Evolutionary conservation across 2,888 invertebrate genomes (phyloP), one percentile per base, ranked within the genome.

Genomic region (Pocota personata): DNA sequence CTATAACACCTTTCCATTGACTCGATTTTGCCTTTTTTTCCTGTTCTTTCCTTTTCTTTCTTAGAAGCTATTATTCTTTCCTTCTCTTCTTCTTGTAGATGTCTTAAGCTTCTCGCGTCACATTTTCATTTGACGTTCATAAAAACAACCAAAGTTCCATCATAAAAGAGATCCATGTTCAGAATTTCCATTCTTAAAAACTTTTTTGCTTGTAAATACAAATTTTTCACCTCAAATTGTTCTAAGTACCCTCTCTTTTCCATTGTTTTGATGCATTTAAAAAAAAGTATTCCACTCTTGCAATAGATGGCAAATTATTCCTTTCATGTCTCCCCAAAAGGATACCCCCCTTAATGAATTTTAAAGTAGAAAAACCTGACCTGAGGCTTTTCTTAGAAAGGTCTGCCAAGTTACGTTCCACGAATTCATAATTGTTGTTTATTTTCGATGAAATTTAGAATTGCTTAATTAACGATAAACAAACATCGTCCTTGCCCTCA

Each of bases 401-500:
- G 16, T 32, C 57, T 12, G n/a, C 14, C 24, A 30, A 62, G 30
- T 62, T 76, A 57, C 40, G 40, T 67, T 48, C 62, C 32, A 19
- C 55, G 19, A 64, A 66, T 82, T 58, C 37, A 57, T 60, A 67
- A 52, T 64, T 71, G 40, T 7, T 64, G 21, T 43, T 50, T 37
- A 32, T 24, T 37, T 76, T 62, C 46, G 32, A 48, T 40, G 48
- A 64, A 66, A 57, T 57, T 43, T 14, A 14, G 27, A 52, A 72
- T 67, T 73, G 43, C 69, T 52, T 75, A 69, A 75, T 69, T 75
- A 79, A 67, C 62, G 69, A 16, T 37, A 14, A 8, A 12, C 77
- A 52, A 82, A 72, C 40, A 66, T 66, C 46, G 79, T 52, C 8
- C 21, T 66, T 37, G 79, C 46, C 8, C 21, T 40, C 55, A 48